Evolutionary conservation across 1,140 invertebrate genomes (phyloP).

Genomic region (Probaryconus sp.): DNA sequence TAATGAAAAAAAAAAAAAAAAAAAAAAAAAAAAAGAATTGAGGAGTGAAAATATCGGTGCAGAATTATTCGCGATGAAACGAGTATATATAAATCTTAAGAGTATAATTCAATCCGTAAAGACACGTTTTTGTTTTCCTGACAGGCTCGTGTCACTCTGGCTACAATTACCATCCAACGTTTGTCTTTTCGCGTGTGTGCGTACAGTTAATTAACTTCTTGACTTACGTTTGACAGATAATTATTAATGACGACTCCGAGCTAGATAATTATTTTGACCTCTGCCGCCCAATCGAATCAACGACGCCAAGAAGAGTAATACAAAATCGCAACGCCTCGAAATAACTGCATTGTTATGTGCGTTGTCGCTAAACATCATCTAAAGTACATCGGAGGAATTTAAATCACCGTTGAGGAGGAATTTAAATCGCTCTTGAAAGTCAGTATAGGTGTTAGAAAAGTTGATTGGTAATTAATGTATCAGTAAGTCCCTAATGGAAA

Average conservation of each 20-base stretch:
- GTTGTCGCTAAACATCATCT: too few species aligned
- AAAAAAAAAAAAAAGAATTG: too few species aligned
- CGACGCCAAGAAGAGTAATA: conserved; percentile 53
- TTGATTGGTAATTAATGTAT: too few species aligned
- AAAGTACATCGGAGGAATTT: too few species aligned
- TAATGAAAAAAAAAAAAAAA: too few species aligned
- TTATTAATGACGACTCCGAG: conserved; percentile 50
- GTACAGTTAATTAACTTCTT: conserved; percentile 56
- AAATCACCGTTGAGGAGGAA: too few species aligned
- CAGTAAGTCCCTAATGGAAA: too few species aligned
- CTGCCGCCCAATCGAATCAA: conserved; percentile 50
- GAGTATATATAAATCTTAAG: conserved; percentile 14
- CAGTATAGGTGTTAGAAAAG: too few species aligned
- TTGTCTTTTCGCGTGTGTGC: conserved; percentile 44
- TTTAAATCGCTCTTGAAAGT: too few species aligned
- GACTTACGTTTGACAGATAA: conserved; percentile 60
- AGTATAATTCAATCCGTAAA: conserved; percentile 42
- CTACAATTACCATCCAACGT: conserved; percentile 41
- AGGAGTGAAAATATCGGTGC: too few species aligned
- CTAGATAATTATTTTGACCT: conserved; percentile 58
- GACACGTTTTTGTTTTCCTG: conserved; percentile 36
- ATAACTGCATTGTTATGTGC: conserved; percentile 39
- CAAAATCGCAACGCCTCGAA: conserved; percentile 46
- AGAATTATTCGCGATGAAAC: conserved; percentile 8
- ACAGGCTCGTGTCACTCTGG: conserved; percentile 37